Evolutionary conservation across 2,113 vertebrate species (phyloP).

Genomic region (Scytalopus superciliaris): DNA sequence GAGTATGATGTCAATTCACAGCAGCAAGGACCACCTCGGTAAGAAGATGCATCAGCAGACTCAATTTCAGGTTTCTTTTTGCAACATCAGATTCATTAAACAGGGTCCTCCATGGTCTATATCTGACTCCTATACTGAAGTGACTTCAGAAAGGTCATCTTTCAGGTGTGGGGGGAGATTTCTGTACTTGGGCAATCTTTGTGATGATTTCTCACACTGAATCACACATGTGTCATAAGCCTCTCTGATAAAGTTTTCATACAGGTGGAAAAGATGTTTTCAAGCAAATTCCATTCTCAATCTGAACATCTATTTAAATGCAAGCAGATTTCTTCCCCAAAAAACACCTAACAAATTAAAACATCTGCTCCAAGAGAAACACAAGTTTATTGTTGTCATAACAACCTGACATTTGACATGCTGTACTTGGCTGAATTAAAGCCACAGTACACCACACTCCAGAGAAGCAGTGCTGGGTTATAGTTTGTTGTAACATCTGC

Average conservation of each 20-base stretch:
- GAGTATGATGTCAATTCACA: not conserved
- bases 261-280: constrained; percentile 47
- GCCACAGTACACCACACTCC: not conserved
- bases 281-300: constrained; percentile 32
- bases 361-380: constrained; percentile 59
- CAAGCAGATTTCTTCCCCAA: constrained; percentile 16
- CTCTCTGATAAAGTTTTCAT: not conserved
- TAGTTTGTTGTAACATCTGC: constrained; percentile 37
- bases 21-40: not conserved
- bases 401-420: constrained; percentile 48
- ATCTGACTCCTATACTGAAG: not conserved
- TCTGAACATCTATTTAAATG: constrained; percentile 43
- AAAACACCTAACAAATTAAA: constrained; percentile 52
- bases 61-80: not conserved
- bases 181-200: not conserved
- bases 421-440: constrained; percentile 34
- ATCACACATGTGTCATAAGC: constrained; percentile 23
- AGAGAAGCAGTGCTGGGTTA: constrained; percentile 3
- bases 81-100: not conserved
- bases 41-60: not conserved
- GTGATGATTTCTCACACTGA: fast-evolving
- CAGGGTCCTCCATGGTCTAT: not conserved
- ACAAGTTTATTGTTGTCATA: constrained; percentile 55
- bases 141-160: not conserved
- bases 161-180: constrained; percentile 2